Conservation (phyloP, 1,140 invertebrate species). For the Drosophila novamexicana region DNA sequence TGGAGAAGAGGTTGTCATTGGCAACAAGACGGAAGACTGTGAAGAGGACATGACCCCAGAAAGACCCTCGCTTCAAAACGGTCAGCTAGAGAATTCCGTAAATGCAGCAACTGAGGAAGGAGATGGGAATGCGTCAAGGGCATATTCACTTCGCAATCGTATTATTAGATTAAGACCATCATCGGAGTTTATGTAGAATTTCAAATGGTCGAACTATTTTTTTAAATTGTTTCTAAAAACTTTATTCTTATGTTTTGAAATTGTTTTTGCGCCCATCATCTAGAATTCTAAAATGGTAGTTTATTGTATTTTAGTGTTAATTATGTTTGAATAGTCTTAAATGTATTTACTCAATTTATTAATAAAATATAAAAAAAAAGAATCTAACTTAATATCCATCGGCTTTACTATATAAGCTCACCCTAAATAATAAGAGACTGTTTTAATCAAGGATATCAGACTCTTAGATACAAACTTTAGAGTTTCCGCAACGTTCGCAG, state of each 20-base stretch:
- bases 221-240: conserved; percentile 17
- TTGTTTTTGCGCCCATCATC: no score
- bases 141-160: conserved; percentile 63
- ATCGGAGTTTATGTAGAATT: conserved; percentile 63
- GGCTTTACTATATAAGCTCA: no score
- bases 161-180: conserved; percentile 64
- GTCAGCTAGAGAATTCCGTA: background rate
- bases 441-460: no score
- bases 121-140: conserved; percentile 20
- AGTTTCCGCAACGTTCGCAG: no score
- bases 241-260: background rate
- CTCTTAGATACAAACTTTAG: no score
- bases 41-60: conserved; percentile 60
- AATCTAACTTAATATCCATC: no score
- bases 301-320: no score
- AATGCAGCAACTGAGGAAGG: background rate
- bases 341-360: no score
- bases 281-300: no score
- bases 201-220: background rate
- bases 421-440: no score
- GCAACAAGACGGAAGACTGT: conserved; percentile 56
- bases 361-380: no score
- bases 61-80: background rate
- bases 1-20: conserved; percentile 30
- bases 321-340: no score